Base-by-base conservation (phyloP, 1,140 invertebrate genomes). In the Drosophila saltans region DNA sequence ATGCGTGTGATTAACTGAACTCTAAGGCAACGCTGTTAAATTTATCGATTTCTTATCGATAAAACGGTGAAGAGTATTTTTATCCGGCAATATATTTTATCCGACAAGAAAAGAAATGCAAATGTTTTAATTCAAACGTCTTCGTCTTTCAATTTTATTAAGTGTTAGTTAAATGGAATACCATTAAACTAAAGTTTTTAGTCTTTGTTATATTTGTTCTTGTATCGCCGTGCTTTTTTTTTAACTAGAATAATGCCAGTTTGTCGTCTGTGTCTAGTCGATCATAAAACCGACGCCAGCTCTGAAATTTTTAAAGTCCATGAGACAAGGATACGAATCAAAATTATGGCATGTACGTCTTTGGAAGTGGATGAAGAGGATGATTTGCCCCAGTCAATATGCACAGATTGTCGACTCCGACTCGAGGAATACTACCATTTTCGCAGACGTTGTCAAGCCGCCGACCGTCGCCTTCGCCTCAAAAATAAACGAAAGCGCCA, bases 401-500 rank as follows among this genome's bases (percentile, higher is more conserved):
- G 84, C 24, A 0, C 40, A 3, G 16, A 36, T 1, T 89, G 84
- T 2, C 80, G 84, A 0, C 28, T 89, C 24, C 80, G 69, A 3
- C 55, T 89, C 7, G 84, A 89, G 59, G 84, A 89, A 21, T 79
- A 71, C 7, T 41, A 89, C 30, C 45, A 68, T 43, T 89, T 81
- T 52, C 84, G 84, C 0, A 74, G 69, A 41, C 78, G 80, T 0
- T 89, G 84, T 39, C 69, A 73, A 1, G 78, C 52, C 0, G 84
- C 78, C 2, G 84, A 89, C 33, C 64, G 78, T 0, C 61, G 65
- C 0, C 55, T 89, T 5, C 39, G 56, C 0, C 45, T 67, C 3
- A 84, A 66, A 2, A 56, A 56, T 9, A n/a, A 40, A 0, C 10
- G 16, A 11, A 28, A 16, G 9, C 10, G 21, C 0, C 41, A 43